Base-by-base conservation (phyloP, 2,113 vertebrate genomes). In the Cyanocitta stelleri region DNA sequence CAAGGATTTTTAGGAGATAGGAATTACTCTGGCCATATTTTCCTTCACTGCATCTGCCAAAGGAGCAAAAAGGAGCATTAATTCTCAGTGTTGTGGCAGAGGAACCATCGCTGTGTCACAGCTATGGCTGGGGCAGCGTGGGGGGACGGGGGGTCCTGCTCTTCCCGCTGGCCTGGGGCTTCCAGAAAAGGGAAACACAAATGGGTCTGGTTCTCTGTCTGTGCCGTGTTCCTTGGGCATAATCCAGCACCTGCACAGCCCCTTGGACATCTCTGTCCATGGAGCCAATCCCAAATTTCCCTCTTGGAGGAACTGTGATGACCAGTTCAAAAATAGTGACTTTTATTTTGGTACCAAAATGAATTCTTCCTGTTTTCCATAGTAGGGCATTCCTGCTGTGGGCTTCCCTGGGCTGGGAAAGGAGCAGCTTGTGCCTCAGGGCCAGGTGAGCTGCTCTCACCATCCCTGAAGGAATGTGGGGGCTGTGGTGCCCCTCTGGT, bases 151-250 rank as follows among this genome's bases (percentile, higher is more conserved):
- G 37, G 3, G 1, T 16, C 33, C 35, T 22, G 41, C 43, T 30
- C 14, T 8, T 24, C 41, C 13, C 2, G 0, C 35, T 15, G 12
- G 2, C 11, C 48, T 8, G 69, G 26, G 55, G 75, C 56, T 67
- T 27, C 43, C 64, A 5, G 16, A 11, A 1, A 13, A 3, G 32
- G 44, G 44, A 17, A 15, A 30, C 2, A 1, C 0, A 3, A 19
- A 3, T 5, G 12, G n/a, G 2, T 17, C 37, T 33, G 49, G 5
- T 29, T 44, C 41, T 29, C 13, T 1, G 66, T 9, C 26, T 3
- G 0, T 22, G n/a, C 4, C 3, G 1, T 3, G 2, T 16, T n/a
- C 19, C 29, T 3, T 2, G 73, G 56, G 35, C 7, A 2, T 1
- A 4, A 33, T 3, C 51, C 75, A 16, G 41, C 33, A 1, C 12